Base-by-base conservation (phyloP, 2,113 vertebrate genomes). In the Petaurus breviceps region DNA sequence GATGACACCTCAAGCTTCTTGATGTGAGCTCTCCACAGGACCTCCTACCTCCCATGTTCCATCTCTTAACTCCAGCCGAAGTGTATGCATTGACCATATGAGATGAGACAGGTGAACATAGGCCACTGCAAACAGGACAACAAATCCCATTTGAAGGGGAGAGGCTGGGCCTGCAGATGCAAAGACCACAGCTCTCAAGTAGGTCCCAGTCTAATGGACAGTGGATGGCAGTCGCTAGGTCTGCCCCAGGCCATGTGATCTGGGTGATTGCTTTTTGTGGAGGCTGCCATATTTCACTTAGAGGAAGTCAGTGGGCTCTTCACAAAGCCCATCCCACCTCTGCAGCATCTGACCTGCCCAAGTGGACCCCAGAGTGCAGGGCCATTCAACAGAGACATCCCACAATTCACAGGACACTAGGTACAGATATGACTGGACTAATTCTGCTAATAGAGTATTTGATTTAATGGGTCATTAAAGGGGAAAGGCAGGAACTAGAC, bases 391-490 rank as follows among this genome's bases (percentile, higher is more conserved):
- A 95, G 95, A 96, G 97, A 94, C 97, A 97, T 98, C 96, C n/a
- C 31, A n/a, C 96, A 95, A 97, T 96, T 97, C 92, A 57, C 68
- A 49, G 96, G 97, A 97, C 55, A 0, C 97, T 91, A 95, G 9
- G 92, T 84, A 95, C 95, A 97, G 97, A 92, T 96, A 93, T 93
- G 92, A 97, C 97, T 98, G 97, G 96, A 98, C 97, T 98, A 97
- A 98, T 98, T 97, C 97, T 91, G 94, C 97, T 98, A 97, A 98
- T 98, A 97, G 98, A 98, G 97, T 97, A 93, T 97, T 98, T 98
- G 98, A 98, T 98, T 97, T 98, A 98, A 97, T 97, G 97, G 95
- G 96, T 96, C 97, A 97, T 98, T 97, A 98, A 97, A 97, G 97
- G 97, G 97, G 98, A 96, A 93, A 96, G 96, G 97, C 96, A 97